Evolutionary conservation across 2,797 vertebrate genomes (phyloP).

Genomic region (Mionectes olivaceus): DNA sequence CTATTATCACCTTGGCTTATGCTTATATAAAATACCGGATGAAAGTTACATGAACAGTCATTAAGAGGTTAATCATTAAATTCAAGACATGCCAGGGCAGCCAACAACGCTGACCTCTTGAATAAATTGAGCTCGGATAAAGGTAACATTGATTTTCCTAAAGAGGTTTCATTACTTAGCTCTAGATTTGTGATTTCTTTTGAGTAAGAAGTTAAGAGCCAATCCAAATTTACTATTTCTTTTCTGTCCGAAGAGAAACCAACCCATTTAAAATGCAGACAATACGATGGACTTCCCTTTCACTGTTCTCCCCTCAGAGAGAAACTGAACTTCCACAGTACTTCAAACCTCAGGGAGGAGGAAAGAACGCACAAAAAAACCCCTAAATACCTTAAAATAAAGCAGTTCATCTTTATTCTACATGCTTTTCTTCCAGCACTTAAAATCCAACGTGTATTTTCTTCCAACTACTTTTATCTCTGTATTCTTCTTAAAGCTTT

Average conservation of each 20-base stretch:
- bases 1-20: not conserved
- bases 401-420: not conserved
- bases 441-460: not conserved
- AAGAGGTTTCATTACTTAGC: slow-evolving; percentile 39
- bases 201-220: not conserved
- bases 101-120: slow-evolving; percentile 8
- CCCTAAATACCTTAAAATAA: not conserved
- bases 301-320: not conserved
- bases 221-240: not conserved
- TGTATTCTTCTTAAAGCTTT: not conserved
- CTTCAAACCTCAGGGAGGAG: not conserved
- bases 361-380: not conserved
- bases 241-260: not conserved
- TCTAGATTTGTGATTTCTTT: slow-evolving; percentile 7
- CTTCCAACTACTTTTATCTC: not conserved
- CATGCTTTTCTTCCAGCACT: not conserved
- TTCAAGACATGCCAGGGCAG: not conserved
- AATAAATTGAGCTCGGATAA: slow-evolving; percentile 10
- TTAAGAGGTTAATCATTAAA: slow-evolving; percentile 54
- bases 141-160: slow-evolving; percentile 28
- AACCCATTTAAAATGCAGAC: not conserved
- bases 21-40: not conserved
- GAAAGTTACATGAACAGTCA: slow-evolving; percentile 5
- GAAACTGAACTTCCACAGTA: slow-evolving; percentile 8
- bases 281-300: not conserved